phyloP scores from a whole-genome alignment of 2,888 invertebrate genomes.

The Cyclophora albipunctata region DNA sequence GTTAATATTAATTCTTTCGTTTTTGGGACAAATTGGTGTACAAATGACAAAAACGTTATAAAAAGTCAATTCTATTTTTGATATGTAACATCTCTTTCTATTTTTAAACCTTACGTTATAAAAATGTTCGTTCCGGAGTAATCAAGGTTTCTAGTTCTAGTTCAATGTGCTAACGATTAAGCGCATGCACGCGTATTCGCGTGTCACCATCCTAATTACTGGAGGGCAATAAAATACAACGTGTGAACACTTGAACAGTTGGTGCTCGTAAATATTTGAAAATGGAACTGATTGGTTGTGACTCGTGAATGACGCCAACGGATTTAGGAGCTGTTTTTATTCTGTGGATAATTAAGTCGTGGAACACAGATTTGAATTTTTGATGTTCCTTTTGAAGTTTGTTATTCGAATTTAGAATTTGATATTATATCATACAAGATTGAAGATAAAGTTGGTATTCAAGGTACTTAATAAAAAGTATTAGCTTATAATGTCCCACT shows the following conservation, averaged over 20 bases:
- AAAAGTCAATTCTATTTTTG: neutral
- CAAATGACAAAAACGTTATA: conserved; percentile 1
- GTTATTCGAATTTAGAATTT: too few species aligned
- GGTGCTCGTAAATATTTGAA: conserved; percentile 44
- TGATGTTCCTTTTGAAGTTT: too few species aligned
- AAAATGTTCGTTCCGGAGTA: too few species aligned
- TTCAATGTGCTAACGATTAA: conserved; percentile 42
- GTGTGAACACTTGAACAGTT: conserved; percentile 53
- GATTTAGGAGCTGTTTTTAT: conserved; percentile 23
- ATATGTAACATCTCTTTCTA: neutral
- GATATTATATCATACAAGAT: too few species aligned
- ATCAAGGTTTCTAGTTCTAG: conserved; percentile 9
- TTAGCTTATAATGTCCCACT: too few species aligned
- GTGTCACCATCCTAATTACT: conserved; percentile 33
- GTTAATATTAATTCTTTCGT: conserved; percentile 27
- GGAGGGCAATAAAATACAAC: conserved; percentile 42
- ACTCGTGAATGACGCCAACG: conserved; percentile 7
- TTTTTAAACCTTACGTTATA: too few species aligned
- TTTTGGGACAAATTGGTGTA: conserved; percentile 39
- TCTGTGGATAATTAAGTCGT: conserved; percentile 4
- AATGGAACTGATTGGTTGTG: conserved; percentile 22
- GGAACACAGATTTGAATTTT: too few species aligned
- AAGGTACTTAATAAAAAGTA: too few species aligned
- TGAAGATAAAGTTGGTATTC: too few species aligned
- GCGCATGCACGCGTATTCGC: conserved; percentile 32